Conservation (phyloP, 2,888 invertebrate genomes). For the Apamea crenata region DNA sequence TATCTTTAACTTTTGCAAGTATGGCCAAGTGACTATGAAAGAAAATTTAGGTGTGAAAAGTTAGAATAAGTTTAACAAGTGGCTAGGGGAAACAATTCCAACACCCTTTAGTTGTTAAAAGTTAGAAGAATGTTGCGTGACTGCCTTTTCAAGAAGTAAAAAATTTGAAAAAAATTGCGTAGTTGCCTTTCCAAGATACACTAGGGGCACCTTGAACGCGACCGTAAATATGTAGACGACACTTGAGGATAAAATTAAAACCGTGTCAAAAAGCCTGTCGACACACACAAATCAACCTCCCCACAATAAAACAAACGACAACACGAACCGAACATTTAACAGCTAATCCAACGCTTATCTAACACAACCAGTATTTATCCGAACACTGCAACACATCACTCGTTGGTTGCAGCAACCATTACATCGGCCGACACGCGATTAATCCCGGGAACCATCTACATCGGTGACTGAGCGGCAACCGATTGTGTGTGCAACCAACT, state of each 20-base stretch:
- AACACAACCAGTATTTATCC: slow-evolving; percentile 68
- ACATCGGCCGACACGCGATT: slow-evolving; percentile 56
- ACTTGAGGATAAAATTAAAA: background rate
- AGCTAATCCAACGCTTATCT: slow-evolving; percentile 63
- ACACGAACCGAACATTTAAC: slow-evolving; percentile 43
- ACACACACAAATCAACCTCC: slow-evolving; percentile 11
- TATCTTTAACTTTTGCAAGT: background rate
- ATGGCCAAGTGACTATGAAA: background rate
- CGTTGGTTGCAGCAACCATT: slow-evolving; percentile 61
- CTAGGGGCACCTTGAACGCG: background rate
- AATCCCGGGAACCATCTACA: slow-evolving; percentile 63
- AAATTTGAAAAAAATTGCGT: background rate
- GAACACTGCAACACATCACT: slow-evolving; percentile 63
- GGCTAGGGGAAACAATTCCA: background rate
- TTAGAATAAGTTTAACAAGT: background rate
- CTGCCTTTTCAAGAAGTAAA: too few species aligned
- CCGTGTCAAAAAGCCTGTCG: background rate
- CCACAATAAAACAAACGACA: slow-evolving; percentile 41
- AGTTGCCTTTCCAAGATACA: background rate
- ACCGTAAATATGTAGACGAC: too few species aligned
- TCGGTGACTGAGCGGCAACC: slow-evolving; percentile 61
- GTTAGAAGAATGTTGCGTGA: background rate
- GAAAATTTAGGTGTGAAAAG: too few species aligned
- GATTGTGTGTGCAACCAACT: slow-evolving; percentile 71
- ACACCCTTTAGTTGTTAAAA: background rate